Evolutionary conservation across 2,113 vertebrate genomes (phyloP).

Genomic region (Amazona guildingii): DNA sequence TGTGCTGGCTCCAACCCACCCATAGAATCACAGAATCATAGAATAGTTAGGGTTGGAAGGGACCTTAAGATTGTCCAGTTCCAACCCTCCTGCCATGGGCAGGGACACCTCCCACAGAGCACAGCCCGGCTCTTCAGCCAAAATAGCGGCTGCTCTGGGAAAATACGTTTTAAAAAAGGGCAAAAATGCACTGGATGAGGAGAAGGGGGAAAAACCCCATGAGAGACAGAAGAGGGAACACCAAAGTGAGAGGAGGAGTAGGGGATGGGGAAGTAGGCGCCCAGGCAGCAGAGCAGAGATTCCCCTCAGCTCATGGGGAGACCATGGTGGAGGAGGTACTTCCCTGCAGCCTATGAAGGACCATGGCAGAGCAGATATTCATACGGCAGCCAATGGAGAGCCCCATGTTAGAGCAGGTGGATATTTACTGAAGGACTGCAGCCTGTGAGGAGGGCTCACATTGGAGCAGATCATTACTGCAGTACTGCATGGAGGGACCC

Average conservation of each 20-base stretch:
- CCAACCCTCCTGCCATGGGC: too few relatives aligned
- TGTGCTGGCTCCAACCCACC: accelerated
- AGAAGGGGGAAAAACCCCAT: neutral
- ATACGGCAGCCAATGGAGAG: accelerated
- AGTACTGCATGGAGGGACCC: accelerated
- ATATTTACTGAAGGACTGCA: neutral
- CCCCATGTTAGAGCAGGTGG: accelerated
- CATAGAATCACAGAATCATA: too few relatives aligned
- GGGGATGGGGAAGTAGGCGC: accelerated
- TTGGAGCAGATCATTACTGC: neutral
- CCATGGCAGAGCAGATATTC: accelerated
- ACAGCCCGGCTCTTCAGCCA: neutral
- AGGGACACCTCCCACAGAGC: neutral
- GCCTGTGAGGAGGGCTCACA: neutral
- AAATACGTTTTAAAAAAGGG: neutral
- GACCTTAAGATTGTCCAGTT: too few relatives aligned
- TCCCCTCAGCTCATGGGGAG: neutral
- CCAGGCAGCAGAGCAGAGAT: neutral
- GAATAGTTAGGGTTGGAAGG: too few relatives aligned
- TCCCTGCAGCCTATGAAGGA: neutral
- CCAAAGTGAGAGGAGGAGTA: neutral
- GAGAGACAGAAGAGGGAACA: neutral
- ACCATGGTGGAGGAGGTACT: neutral
- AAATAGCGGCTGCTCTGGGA: neutral
- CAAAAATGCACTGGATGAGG: neutral